A percentile compares a stretch with the other conserved stretches of the same genome.
Conservation (phyloP, 1,140 invertebrate genomes). For the Cephus cinctus region DNA sequence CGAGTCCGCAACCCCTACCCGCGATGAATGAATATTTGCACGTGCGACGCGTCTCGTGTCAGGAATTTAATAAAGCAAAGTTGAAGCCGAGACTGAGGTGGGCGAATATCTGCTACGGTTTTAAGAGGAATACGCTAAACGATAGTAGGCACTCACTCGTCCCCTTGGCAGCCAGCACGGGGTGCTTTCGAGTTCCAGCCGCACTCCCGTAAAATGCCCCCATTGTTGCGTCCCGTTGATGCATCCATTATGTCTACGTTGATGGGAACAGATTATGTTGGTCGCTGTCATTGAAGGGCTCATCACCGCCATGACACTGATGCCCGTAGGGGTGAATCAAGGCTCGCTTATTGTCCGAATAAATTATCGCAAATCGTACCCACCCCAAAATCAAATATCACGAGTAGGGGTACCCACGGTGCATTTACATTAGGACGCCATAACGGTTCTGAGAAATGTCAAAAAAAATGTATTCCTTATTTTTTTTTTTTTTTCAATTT, state of each 20-base stretch:
- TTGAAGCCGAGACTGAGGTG: slow-evolving; percentile 19
- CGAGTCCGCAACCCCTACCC: no score
- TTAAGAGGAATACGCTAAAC: slow-evolving; percentile 16
- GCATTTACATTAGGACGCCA: no score
- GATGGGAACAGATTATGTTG: slow-evolving; percentile 56
- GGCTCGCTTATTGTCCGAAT: slow-evolving; percentile 37
- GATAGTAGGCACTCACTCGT: slow-evolving; percentile 9
- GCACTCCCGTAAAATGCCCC: slow-evolving; percentile 40
- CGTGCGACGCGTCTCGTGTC: slow-evolving; percentile 48
- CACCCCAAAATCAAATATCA: no score
- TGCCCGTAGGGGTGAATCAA: slow-evolving; percentile 22
- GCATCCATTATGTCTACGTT: slow-evolving; percentile 50
- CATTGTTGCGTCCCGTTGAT: slow-evolving; percentile 47
- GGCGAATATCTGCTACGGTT: slow-evolving; percentile 23
- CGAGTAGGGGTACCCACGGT: no score
- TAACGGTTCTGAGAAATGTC: no score
- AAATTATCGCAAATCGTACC: slow-evolving; percentile 28
- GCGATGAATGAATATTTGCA: slow-evolving; percentile 50
- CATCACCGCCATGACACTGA: slow-evolving; percentile 51
- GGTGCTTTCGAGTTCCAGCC: slow-evolving; percentile 28
- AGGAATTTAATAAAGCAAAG: slow-evolving; percentile 56
- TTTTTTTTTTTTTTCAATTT: no score
- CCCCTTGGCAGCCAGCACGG: slow-evolving; percentile 1
- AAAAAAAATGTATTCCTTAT: no score
- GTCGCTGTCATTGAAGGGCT: slow-evolving; percentile 53